Conservation (phyloP, 2,888 invertebrate genomes). For the Chloroclystis v-ata region DNA sequence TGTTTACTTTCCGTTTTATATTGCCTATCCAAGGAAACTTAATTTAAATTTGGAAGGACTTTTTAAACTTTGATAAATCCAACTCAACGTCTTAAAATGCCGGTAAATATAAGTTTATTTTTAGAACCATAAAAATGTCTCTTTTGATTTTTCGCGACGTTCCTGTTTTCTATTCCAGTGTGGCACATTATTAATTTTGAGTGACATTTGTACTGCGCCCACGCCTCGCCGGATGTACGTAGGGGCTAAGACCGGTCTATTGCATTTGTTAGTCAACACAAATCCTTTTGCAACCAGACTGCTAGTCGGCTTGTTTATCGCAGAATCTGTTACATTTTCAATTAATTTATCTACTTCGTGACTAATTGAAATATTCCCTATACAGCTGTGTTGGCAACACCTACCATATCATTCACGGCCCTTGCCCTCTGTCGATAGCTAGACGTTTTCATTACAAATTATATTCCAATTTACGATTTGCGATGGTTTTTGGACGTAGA, state of each 20-base stretch:
- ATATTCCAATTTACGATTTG: conserved; percentile 48
- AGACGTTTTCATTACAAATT: conserved; percentile 52
- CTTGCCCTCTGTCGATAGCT: conserved; percentile 52
- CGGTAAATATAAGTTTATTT: too few species aligned
- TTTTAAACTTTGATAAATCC: too few species aligned
- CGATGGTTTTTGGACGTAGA: conserved; percentile 29
- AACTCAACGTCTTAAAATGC: too few species aligned
- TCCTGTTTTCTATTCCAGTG: conserved; percentile 30
- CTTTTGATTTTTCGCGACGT: conserved; percentile 36
- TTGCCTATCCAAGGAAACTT: too few species aligned
- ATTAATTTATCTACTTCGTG: conserved; percentile 66
- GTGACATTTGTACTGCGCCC: conserved; percentile 61
- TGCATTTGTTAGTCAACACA: conserved; percentile 44
- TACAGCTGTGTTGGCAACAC: conserved; percentile 53
- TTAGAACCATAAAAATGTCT: too few species aligned
- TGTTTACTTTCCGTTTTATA: too few species aligned
- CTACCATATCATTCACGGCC: conserved; percentile 34
- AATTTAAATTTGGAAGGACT: too few species aligned
- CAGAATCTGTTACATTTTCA: conserved; percentile 67
- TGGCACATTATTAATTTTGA: conserved; percentile 57
- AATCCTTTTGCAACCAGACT: conserved; percentile 72
- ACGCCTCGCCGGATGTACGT: conserved; percentile 76
- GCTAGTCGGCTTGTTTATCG: conserved; percentile 66
- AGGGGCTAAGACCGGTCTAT: conserved; percentile 67
- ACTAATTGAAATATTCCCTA: conserved; percentile 63